Evolutionary conservation across 2,888 invertebrate species (phyloP), one percentile per base, ranked within the genome.

Genomic region (Melanostoma scalare): DNA sequence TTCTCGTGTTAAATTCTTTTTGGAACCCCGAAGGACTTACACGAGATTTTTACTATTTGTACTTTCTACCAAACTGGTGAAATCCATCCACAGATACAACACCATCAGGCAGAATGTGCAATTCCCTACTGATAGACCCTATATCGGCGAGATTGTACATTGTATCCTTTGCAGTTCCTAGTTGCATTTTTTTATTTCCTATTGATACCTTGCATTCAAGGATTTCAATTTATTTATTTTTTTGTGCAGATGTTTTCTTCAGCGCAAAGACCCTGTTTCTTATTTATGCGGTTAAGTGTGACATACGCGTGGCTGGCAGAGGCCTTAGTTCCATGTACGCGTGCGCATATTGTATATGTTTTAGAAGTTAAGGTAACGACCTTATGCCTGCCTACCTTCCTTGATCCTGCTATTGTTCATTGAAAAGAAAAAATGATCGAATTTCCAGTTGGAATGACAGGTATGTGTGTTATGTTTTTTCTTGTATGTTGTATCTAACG

Each of bases 291-390:
- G 31, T 31, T 33, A 9, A 78, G 78, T 78, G 78, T 44, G 82
- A 69, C 73, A 58, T 44, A 55, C 77, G 73, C 82, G 82, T 82
- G 82, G 82, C 82, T 82, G 82, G 82, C 82, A 77, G 63, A 69
- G 53, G 73, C 65, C 69, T 73, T 40, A 58, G 3, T 3, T 46
- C 40, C 31, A 63, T 33, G 35, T 50, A 76, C 73, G 82, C 78
- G 77, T 82, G 78, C 82, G 82, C 63, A 73, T 69, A 67, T 75
- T 31, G 10, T 42, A 1, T 31, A 33, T 10, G 50, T 50, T 52
- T 73, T 71, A 80, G 71, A 67, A 69, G 56, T 48, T 38, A 52
- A 44, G 44, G 44, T 33, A 50, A 50, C 48, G 6, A 63, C 63
- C 69, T 20, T 20, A 20, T 20, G 20, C 20, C 20, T 20, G 20